A percentile compares a stretch with the other conserved stretches of the same genome.
phyloP scores from a whole-genome alignment of 2,113 vertebrate genomes.

The Hippocampus barbouri region DNA sequence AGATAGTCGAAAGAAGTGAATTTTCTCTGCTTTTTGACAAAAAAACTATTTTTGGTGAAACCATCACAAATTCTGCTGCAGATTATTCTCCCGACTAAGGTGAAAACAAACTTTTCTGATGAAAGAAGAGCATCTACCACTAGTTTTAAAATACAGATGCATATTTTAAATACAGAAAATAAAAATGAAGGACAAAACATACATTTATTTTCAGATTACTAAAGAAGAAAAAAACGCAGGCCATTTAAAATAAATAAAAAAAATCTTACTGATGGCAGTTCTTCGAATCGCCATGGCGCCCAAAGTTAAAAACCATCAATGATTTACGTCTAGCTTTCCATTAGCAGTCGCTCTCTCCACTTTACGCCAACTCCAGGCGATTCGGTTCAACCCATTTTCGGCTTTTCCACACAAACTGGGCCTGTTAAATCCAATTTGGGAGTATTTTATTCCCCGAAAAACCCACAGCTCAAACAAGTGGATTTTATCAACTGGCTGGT shows the following conservation, averaged over 20 bases:
- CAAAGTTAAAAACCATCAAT: constrained; percentile 52
- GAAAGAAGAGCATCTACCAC: too few relatives aligned
- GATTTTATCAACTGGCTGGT: constrained; percentile 10
- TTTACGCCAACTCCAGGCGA: neutral
- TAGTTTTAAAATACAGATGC: too few relatives aligned
- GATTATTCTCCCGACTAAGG: too few relatives aligned
- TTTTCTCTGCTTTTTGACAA: too few relatives aligned
- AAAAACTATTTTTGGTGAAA: too few relatives aligned
- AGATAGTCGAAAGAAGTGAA: too few relatives aligned
- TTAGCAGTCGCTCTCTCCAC: constrained; percentile 1
- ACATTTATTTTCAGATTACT: constrained; percentile 9
- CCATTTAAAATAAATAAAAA: constrained; percentile 22
- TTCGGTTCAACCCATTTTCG: neutral
- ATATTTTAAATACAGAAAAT: too few relatives aligned
- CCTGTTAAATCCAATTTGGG: constrained; percentile 32
- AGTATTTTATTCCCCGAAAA: constrained; percentile 19
- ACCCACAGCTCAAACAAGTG: neutral
- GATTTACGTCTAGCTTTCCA: constrained; percentile 43
- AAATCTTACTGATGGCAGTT: constrained; percentile 40
- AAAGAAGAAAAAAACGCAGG: constrained; percentile 9
- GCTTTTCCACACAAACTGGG: constrained; percentile 44
- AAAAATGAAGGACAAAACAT: too few relatives aligned
- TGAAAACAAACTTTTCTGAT: too few relatives aligned
- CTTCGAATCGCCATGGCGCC: constrained; percentile 37
- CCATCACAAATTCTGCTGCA: too few relatives aligned